phyloP scores from a whole-genome alignment of 2,888 invertebrate genomes.

The Meiosimyza decipiens region DNA sequence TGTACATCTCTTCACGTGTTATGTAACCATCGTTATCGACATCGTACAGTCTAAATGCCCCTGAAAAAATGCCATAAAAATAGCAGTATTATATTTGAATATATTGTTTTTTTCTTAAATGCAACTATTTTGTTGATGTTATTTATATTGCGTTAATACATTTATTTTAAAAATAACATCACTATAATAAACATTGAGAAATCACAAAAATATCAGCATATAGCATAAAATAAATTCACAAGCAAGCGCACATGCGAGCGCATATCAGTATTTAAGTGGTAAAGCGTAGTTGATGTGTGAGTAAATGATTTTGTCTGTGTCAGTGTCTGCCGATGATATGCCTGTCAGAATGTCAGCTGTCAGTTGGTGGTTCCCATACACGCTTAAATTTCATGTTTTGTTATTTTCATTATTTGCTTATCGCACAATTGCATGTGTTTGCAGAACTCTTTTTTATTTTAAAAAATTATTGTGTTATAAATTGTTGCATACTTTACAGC shows the following conservation, averaged over 20 bases:
- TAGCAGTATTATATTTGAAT: background rate
- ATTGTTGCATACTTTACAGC: too few species aligned
- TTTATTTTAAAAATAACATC: background rate
- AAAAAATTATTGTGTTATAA: too few species aligned
- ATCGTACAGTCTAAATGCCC: conserved; percentile 96
- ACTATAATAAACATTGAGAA: conserved; percentile 1
- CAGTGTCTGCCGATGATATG: too few species aligned
- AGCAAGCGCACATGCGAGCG: background rate
- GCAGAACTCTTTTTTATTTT: too few species aligned
- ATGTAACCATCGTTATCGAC: conserved; percentile 97
- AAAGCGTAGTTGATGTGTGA: too few species aligned
- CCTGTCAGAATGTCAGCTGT: too few species aligned
- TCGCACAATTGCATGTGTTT: too few species aligned
- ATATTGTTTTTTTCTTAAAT: background rate
- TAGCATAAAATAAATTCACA: background rate
- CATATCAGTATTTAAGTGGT: background rate
- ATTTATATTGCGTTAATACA: too few species aligned
- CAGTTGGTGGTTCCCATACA: too few species aligned
- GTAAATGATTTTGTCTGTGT: too few species aligned
- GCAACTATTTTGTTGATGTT: background rate
- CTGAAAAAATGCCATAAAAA: conserved; percentile 67
- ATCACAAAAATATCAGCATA: background rate
- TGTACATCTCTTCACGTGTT: conserved; percentile 95
- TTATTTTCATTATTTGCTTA: too few species aligned
- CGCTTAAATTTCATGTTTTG: too few species aligned